Base-by-base conservation (phyloP, 2,888 invertebrate species). In the Callyntrura guangdongensis region DNA sequence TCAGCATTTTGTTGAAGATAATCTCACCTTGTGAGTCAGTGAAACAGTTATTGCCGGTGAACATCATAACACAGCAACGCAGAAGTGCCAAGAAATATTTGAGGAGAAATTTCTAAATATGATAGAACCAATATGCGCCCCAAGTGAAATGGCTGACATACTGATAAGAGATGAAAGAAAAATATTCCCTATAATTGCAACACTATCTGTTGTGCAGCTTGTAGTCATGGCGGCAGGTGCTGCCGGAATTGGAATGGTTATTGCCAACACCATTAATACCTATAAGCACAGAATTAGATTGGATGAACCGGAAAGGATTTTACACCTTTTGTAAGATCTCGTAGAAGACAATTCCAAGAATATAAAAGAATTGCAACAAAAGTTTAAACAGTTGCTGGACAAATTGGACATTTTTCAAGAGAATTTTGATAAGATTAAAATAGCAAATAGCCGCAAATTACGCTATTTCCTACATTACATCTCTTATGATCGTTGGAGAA, bases 41-140 rank as follows among this genome's bases (percentile, higher is more conserved):
- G 27, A 14, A 8, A 64, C 74, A 5, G 45, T 17, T 4, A 17
- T 90, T 2, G 79, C 77, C 20, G 0, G 8, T 3, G 79, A 85
- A 3, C 14, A 74, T 25, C 8, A 36, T 0, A 12, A n/a, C n/a
- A 1, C 2, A 6, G 89, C 74, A 2, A 59, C 1, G n/a, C 2
- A 36, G 14, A 56, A 22, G 20, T 89, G 89, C 47, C 27, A 84
- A 8, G 49, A 9, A 1, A 6, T 84, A 11, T 84, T 84, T 25
- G 8, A 45, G 0, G 20, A 59, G 5, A 1, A 22, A 11, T 89
- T 89, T 27, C 8, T 72, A 0, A 47, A 45, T 5, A 84, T 84
- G 47, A 11, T 89, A 3, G 49, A 22, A 9, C 25, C 83, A 5
- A 74, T 89, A 47, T 89, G 89, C 22, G 83, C 89, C 1, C 5